Conservation (phyloP, 2,113 vertebrate genomes). For the Ursus arctos region DNA sequence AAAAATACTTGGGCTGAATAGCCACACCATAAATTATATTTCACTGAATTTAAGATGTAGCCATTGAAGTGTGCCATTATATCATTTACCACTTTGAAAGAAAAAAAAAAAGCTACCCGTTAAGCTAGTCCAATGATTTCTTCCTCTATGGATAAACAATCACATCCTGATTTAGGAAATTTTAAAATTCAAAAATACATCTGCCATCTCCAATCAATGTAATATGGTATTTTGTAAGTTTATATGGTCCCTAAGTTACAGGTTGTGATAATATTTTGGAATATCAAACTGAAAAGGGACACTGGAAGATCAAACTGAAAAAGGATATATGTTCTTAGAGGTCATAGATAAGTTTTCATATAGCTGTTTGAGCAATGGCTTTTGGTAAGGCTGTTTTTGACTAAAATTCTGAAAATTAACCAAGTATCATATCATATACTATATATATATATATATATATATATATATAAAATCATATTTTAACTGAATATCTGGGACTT, state of each 20-base stretch:
- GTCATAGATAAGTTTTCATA: conserved; percentile 45
- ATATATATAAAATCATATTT: background rate
- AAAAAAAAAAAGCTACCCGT: background rate
- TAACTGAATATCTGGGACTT: background rate
- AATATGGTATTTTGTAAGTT: background rate
- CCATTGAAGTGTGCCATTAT: background rate
- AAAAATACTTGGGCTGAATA: background rate
- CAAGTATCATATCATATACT: conserved; percentile 18
- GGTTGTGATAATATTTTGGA: conserved; percentile 45
- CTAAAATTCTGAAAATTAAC: conserved; percentile 72
- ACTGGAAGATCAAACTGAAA: background rate
- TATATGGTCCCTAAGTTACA: conserved; percentile 67
- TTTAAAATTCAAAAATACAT: background rate
- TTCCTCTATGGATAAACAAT: background rate
- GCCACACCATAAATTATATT: background rate
- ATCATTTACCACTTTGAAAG: background rate
- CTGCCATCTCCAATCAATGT: background rate
- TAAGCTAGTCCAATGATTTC: background rate
- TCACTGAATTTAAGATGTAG: conserved; percentile 28
- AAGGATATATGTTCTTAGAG: background rate
- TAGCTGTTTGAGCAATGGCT: background rate
- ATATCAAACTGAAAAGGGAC: background rate
- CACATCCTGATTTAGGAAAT: background rate
- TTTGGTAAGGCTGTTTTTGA: conserved; percentile 36
- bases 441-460: background rate